Evolutionary conservation across 1,140 invertebrate genomes (phyloP).

Genomic region (Drosophila pachea): DNA sequence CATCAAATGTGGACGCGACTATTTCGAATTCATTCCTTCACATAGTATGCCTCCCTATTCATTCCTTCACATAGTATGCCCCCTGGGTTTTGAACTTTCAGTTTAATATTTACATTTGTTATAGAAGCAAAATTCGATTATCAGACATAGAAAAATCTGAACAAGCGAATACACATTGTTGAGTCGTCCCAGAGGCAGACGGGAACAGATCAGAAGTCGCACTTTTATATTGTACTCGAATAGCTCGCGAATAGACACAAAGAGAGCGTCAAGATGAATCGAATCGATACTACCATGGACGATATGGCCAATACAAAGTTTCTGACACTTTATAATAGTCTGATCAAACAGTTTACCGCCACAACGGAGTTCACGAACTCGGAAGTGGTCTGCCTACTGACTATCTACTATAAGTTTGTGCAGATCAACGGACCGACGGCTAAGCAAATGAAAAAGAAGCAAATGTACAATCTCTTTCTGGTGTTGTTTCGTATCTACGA

Average conservation of each 20-base stretch:
- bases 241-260: neutral
- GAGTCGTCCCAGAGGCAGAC: no score
- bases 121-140: neutral
- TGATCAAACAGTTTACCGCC: constrained; percentile 47
- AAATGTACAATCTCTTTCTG: constrained; percentile 66
- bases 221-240: neutral
- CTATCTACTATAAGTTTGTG: constrained; percentile 75
- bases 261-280: constrained; percentile 55
- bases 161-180: no score
- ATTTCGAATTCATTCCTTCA: no score
- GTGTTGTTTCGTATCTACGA: constrained; percentile 65
- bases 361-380: constrained; percentile 50
- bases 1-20: no score
- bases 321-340: constrained; percentile 46
- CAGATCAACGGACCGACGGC: constrained; percentile 54
- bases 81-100: no score
- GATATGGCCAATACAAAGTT: constrained; percentile 75
- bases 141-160: neutral
- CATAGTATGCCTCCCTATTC: no score
- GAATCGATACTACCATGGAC: constrained; percentile 68
- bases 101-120: no score
- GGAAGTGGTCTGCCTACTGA: constrained; percentile 61
- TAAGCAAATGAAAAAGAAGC: constrained; percentile 64
- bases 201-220: neutral
- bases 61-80: no score